phyloP scores from a whole-genome alignment of 2,888 invertebrate species.

The Eupithecia subumbrata region DNA sequence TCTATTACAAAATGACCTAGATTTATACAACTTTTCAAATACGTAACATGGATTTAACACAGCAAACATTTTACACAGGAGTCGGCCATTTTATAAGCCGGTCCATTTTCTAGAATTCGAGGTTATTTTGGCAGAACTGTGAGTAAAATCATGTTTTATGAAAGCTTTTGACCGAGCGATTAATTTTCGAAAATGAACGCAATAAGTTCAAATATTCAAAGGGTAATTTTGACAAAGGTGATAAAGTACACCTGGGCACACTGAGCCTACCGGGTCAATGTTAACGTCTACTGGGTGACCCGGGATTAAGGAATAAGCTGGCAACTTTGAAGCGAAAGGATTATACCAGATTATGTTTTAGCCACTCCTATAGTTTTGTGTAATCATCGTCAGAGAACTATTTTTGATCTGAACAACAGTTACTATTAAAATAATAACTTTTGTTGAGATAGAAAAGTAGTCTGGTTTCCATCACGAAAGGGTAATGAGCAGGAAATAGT shows the following conservation, averaged over 20 bases:
- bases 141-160: neutral
- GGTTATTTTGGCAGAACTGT: neutral
- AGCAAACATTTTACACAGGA: neutral
- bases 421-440: neutral
- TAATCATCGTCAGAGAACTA: neutral
- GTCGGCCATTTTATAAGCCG: neutral
- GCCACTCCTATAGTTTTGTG: neutral
- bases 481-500: too few species aligned
- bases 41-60: neutral
- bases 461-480: too few species aligned
- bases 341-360: neutral
- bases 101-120: neutral
- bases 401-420: neutral
- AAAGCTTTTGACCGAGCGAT: constrained; percentile 5
- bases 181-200: constrained; percentile 26
- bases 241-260: constrained; percentile 54
- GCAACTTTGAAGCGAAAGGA: neutral
- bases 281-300: constrained; percentile 18
- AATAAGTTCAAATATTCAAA: constrained; percentile 53
- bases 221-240: constrained; percentile 45
- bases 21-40: neutral
- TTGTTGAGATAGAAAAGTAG: too few species aligned
- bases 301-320: constrained; percentile 6
- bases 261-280: constrained; percentile 16
- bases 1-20: neutral